Percentiles rank a stretch among this genome's conserved stretches.
phyloP scores from a whole-genome alignment of 2,888 invertebrate genomes.

The Hypomecis atomaria region DNA sequence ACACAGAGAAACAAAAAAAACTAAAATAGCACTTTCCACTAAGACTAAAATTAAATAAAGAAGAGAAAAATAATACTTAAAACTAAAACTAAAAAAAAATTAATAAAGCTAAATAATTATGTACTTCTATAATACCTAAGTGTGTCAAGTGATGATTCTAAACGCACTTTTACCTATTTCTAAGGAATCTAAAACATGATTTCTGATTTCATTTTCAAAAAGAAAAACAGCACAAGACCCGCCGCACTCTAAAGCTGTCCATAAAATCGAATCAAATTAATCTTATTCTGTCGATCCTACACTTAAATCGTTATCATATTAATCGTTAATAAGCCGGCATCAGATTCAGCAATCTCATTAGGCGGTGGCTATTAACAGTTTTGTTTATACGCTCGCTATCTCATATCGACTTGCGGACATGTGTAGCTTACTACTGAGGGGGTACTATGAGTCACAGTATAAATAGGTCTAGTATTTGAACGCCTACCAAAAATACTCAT shows the following conservation, averaged over 20 bases:
- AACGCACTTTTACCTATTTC: no score
- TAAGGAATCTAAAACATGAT: no score
- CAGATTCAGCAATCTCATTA: constrained; percentile 33
- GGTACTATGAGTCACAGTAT: constrained; percentile 16
- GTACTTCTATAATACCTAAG: no score
- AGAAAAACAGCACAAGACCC: background rate
- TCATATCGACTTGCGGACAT: constrained; percentile 34
- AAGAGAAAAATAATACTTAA: no score
- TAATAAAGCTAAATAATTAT: no score
- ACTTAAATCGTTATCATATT: constrained; percentile 21
- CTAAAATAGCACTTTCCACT: no score
- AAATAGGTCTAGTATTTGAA: background rate
- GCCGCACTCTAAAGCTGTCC: background rate
- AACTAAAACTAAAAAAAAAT: no score
- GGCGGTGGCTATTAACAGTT: constrained; percentile 37
- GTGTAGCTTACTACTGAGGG: constrained; percentile 33
- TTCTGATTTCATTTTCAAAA: no score
- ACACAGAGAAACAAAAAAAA: no score
- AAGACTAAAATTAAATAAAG: no score
- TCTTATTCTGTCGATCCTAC: background rate
- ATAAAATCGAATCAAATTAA: constrained; percentile 3
- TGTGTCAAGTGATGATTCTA: no score
- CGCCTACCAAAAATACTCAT: background rate
- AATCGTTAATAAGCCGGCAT: constrained; percentile 26
- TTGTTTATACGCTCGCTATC: constrained; percentile 40